Percentiles rank a stretch among this genome's conserved stretches.
Conservation (phyloP, 1,140 invertebrate genomes). For the Alviniconcha marisindica region DNA sequence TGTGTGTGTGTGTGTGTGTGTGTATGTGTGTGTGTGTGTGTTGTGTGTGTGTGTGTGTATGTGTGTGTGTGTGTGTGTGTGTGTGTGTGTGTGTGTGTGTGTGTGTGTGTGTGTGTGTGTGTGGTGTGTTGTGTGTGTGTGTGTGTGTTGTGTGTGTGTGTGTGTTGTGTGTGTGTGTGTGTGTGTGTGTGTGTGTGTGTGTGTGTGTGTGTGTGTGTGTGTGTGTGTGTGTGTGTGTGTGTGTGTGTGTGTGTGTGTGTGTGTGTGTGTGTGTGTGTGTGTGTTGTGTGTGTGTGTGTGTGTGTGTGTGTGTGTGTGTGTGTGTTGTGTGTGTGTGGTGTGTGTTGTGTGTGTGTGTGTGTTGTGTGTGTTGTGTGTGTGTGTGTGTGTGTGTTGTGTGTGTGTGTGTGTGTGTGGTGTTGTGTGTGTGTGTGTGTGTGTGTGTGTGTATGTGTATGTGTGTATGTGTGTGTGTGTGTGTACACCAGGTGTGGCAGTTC, state of each 20-base stretch:
- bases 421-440: slow-evolving; percentile 17
- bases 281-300: slow-evolving; percentile 16
- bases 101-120: neutral
- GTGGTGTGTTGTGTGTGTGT: slow-evolving; percentile 6
- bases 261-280: slow-evolving; percentile 14
- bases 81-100: slow-evolving; percentile 17
- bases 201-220: slow-evolving; percentile 10
- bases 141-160: neutral
- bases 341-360: neutral
- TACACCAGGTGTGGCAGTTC: slow-evolving; percentile 33
- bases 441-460: neutral
- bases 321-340: neutral
- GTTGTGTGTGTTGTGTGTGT: slow-evolving; percentile 1
- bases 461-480: slow-evolving; percentile 4
- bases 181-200: slow-evolving; percentile 17
- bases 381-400: slow-evolving; percentile 2
- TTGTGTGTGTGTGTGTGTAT: neutral
- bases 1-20: no score
- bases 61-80: slow-evolving; percentile 17
- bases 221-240: neutral
- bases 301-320: slow-evolving; percentile 10
- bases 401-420: slow-evolving; percentile 17
- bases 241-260: neutral
- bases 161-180: slow-evolving; percentile 17
- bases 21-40: no score